Conservation (phyloP, 2,888 invertebrate genomes). For the Drosophila sordidapex region DNA sequence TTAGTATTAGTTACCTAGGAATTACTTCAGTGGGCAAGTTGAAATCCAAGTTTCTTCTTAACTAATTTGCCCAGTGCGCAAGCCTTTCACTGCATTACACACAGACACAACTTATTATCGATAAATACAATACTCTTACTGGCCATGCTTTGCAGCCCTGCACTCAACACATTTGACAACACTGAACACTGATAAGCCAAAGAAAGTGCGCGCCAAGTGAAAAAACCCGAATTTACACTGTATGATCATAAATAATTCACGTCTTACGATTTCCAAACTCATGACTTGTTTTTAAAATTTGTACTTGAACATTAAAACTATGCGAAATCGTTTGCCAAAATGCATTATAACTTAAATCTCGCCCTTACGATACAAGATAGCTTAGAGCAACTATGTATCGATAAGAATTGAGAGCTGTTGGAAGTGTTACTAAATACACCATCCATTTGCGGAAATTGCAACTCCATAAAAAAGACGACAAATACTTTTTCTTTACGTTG, state of each 20-base stretch:
- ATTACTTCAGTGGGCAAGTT: constrained; percentile 63
- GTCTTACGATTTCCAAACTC: neutral
- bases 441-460: neutral
- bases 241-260: neutral
- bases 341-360: neutral
- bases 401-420: neutral
- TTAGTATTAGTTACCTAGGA: constrained; percentile 61
- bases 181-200: constrained; percentile 30
- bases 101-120: constrained; percentile 45
- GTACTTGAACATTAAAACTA: neutral
- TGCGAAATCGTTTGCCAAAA: neutral
- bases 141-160: constrained; percentile 34
- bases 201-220: constrained; percentile 16
- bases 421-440: neutral
- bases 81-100: constrained; percentile 58
- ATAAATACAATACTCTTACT: constrained; percentile 17
- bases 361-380: neutral
- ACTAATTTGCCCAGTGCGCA: constrained; percentile 57
- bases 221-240: no score
- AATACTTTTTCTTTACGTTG: constrained; percentile 59
- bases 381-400: neutral
- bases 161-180: constrained; percentile 18
- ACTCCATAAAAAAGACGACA: constrained; percentile 41
- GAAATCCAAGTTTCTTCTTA: constrained; percentile 57
- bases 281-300: neutral